Percentiles rank a stretch among this genome's conserved stretches.
Evolutionary conservation across 2,888 invertebrate genomes (phyloP).

Genomic region (Drosophila gaucha): DNA sequence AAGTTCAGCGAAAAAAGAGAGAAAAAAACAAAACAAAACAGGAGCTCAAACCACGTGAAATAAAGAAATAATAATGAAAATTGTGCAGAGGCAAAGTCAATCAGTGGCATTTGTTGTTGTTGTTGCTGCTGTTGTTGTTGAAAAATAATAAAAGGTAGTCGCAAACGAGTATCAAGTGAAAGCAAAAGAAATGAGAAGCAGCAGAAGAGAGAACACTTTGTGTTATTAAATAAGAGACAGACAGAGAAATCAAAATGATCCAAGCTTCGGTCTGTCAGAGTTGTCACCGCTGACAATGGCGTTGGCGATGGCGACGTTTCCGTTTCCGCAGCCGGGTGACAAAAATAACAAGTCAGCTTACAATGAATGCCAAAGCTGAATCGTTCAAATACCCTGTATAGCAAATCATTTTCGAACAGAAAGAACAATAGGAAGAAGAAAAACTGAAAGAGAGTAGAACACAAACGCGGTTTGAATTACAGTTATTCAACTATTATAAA

Average conservation of each 20-base stretch:
- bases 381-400: conserved; percentile 6
- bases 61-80: conserved; percentile 68
- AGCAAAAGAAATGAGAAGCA: conserved; percentile 27
- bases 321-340: conserved; percentile 56
- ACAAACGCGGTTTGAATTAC: too few relatives aligned
- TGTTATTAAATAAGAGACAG: conserved; percentile 71
- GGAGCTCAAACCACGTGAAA: conserved; percentile 26
- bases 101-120: conserved; percentile 55
- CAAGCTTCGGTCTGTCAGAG: conserved; percentile 33
- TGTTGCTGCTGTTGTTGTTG: conserved; percentile 31
- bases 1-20: conserved; percentile 31
- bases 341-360: conserved; percentile 33
- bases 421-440: too few relatives aligned
- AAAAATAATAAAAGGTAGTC: conserved; percentile 45
- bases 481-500: too few relatives aligned
- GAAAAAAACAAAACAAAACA: conserved; percentile 8
- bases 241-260: conserved; percentile 51
- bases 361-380: background rate
- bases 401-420: too few relatives aligned
- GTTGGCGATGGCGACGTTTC: conserved; percentile 41
- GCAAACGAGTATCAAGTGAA: conserved; percentile 31
- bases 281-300: conserved; percentile 58
- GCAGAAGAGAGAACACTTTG: conserved; percentile 62
- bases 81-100: conserved; percentile 68
- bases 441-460: too few relatives aligned